phyloP scores from a whole-genome alignment of 2,797 vertebrate genomes.

The Champsocephalus esox region DNA sequence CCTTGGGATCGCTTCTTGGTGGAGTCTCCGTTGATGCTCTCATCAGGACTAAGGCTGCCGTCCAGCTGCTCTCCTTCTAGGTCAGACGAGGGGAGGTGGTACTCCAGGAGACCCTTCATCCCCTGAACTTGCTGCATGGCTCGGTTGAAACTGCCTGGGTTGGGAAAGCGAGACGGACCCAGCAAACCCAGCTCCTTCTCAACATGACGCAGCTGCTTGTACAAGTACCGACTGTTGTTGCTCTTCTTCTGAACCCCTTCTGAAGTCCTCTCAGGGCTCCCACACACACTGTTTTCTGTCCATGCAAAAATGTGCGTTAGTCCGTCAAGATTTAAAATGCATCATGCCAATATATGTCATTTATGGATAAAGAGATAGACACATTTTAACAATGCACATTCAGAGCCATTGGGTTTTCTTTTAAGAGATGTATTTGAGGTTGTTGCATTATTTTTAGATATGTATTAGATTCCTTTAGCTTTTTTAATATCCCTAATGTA shows the following conservation, averaged over 20 bases:
- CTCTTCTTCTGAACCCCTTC: conserved; percentile 77
- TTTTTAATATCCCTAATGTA: not conserved
- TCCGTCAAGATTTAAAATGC: not conserved
- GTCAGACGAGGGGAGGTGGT: conserved; percentile 62
- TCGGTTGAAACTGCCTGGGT: conserved; percentile 82
- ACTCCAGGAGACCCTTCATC: conserved; percentile 88
- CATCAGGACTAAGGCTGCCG: conserved; percentile 69
- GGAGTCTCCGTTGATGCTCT: conserved; percentile 49
- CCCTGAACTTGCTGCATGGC: conserved; percentile 89
- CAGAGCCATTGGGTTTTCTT: not conserved
- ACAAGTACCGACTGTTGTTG: conserved; percentile 86
- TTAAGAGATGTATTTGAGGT: not conserved
- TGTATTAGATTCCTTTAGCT: not conserved
- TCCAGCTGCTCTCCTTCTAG: conserved; percentile 66
- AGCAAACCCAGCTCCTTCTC: conserved; percentile 88
- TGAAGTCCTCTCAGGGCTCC: conserved; percentile 69
- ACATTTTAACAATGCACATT: not conserved
- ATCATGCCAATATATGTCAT: not conserved
- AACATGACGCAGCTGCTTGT: conserved; percentile 89
- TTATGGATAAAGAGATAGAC: not conserved
- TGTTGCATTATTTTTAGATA: too few species aligned
- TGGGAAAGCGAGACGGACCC: conserved; percentile 84
- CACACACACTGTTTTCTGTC: conserved; percentile 79
- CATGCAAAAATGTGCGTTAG: conserved; percentile 8
- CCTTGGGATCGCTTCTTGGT: conserved; percentile 75